Percentiles rank a stretch among this genome's conserved stretches.
These are phyloP conservation scores for Caenorhabditis inopinata DNA, from an alignment of 1,140 invertebrate species.

Conservation along the genomic window DNA sequence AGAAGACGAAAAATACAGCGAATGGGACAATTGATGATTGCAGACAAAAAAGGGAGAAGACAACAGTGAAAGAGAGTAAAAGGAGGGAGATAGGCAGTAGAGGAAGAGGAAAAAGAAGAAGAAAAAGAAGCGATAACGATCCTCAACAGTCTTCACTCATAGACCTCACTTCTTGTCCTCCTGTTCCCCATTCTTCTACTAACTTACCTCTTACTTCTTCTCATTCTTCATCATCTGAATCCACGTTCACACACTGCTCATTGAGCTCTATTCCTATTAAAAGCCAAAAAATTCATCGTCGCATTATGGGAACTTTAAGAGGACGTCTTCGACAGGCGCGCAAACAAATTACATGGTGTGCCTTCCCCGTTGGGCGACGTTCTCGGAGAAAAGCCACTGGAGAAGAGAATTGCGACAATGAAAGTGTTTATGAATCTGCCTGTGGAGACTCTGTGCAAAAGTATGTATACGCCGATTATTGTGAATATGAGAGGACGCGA, in stretches of 20 bases:
- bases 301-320: conserved; percentile 31
- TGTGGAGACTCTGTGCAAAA: background rate
- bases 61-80: background rate
- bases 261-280: background rate
- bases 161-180: conserved; percentile 26
- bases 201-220: too few relatives aligned
- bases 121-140: conserved; percentile 38
- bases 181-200: too few relatives aligned
- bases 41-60: background rate
- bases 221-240: background rate
- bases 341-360: conserved; percentile 12
- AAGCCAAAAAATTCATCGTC: background rate
- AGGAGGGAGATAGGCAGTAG: background rate
- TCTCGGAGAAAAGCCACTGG: background rate
- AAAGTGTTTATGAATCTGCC: background rate
- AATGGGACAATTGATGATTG: background rate
- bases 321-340: conserved; percentile 32
- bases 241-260: background rate
- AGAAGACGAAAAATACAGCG: conserved; percentile 15
- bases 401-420: background rate
- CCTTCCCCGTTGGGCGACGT: conserved; percentile 15
- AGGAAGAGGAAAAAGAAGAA: too few relatives aligned
- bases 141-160: conserved; percentile 34
- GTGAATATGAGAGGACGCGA: background rate
- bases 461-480: background rate